Evolutionary conservation across 1,140 invertebrate species (phyloP).

Genomic region (Dysdera silvatica): DNA sequence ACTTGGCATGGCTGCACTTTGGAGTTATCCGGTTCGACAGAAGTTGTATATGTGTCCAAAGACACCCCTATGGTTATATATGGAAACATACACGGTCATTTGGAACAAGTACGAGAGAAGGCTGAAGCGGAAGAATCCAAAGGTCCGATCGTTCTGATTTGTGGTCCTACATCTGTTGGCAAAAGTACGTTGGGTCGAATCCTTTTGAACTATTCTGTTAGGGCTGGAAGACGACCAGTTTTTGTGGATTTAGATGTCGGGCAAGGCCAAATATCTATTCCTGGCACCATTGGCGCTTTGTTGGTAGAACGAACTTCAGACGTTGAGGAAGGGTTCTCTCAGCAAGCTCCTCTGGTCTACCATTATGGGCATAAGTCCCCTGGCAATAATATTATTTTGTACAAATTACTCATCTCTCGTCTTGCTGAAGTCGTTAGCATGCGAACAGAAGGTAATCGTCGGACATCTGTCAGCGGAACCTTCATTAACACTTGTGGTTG

Average conservation of each 20-base stretch:
- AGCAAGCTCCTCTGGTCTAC: constrained; percentile 83
- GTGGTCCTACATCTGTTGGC: constrained; percentile 90
- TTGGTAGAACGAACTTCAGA: constrained; percentile 82
- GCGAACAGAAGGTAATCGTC: constrained; percentile 29
- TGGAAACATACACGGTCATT: constrained; percentile 84
- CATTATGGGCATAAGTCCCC: constrained; percentile 86
- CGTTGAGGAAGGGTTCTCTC: constrained; percentile 85
- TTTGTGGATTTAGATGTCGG: constrained; percentile 95
- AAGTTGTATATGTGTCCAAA: constrained; percentile 87
- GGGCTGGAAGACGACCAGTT: constrained; percentile 69
- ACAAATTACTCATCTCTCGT: constrained; percentile 72
- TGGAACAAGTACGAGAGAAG: constrained; percentile 75
- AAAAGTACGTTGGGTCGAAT: constrained; percentile 87
- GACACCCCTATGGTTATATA: constrained; percentile 95
- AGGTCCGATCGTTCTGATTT: constrained; percentile 49
- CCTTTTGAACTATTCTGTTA: constrained; percentile 86
- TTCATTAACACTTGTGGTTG: constrained; percentile 98
- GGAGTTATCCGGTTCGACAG: constrained; percentile 62
- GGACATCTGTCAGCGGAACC: constrained; percentile 61
- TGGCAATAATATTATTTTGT: constrained; percentile 68
- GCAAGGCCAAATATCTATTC: constrained; percentile 85
- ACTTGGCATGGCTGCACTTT: constrained; percentile 90
- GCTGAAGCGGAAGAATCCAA: constrained; percentile 60
- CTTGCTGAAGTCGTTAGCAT: constrained; percentile 72
- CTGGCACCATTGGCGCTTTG: constrained; percentile 74